Base-by-base conservation (phyloP, 2,797 vertebrate genomes). In the Melanotaenia boesemani region DNA sequence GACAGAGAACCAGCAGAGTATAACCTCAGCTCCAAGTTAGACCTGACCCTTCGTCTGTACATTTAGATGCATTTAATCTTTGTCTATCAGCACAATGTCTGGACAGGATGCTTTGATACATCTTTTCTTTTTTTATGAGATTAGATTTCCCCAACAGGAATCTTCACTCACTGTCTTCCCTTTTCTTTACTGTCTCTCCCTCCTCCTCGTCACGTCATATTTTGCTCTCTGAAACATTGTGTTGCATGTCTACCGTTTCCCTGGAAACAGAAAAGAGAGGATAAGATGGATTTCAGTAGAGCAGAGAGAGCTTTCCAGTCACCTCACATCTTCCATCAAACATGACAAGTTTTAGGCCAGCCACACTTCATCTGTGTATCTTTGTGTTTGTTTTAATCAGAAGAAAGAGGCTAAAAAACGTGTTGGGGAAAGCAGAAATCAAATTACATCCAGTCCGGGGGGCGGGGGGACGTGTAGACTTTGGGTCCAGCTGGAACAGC, bases 231-330 rank as follows among this genome's bases (percentile, higher is more conserved):
- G 68, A 80, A 48, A 76, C 66, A 52, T 48, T 67, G 73, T 60
- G 73, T 60, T 79, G 77, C 55, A 65, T 67, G 63, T 84, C 83
- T 71, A 75, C 79, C 1, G 91, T 92, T 91, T 79, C 91, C 90
- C 16, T 89, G 91, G 91, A 79, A 92, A 92, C 90, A 81, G 84
- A 67, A 65, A 54, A 26, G 50, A 70, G 70, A 79, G 67, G 67
- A 74, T 36, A 26, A 78, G 77, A 79, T 72, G 74, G 83, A 77
- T 76, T 81, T 77, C 2, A 22, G 58, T 63, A 48, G 66, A 79
- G 20, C 50, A 22, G 70, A 61, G 55, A 18, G 70, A 44, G 52
- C 26, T 77, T 76, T 44, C 46, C n/a, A 56, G 11, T 64, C 75
- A 57, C 44, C 60, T 80, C 63, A 65, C 46, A 50, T 61, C 66